Evolutionary conservation across 2,113 vertebrate species (phyloP), one percentile per base, ranked within the genome.

Genomic region (Dolichallabes microphthalmus): DNA sequence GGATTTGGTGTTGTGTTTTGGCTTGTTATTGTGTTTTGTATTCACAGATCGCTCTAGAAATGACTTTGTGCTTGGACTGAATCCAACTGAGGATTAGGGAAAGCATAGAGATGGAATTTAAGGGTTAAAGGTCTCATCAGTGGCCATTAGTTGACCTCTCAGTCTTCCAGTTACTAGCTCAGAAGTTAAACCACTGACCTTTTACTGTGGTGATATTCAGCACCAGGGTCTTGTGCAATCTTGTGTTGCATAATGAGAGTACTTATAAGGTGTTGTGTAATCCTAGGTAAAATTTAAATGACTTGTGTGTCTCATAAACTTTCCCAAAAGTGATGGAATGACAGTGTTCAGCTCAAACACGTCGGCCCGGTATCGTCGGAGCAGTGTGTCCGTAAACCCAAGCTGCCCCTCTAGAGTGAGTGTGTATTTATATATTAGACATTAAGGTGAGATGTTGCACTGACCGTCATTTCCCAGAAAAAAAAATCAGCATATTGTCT

Each of bases 301-400:
- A 73, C n/a, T 82, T 55, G 4, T 55, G 14, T 84, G 15, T 68
- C 20, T 52, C 64, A 12, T 87, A 63, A 68, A 68, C 76, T 84
- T 71, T 80, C 45, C 50, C 17, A 82, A 60, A 87, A 95, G 95
- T 66, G 94, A 95, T 6, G 93, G 92, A 76, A 93, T 92, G 91
- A 90, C 90, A 0, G 90, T 94, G 57, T 94, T 94, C 91, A 91
- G 91, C 83, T 88, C 94, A 0, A 85, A 89, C 20, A 90, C 86
- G 8, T 93, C 92, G 0, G 91, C 92, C 20, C 93, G 94, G 1
- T 94, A 94, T 89, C 83, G 95, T 71, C 93, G 95, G 87, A 95
- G 94, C 93, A 95, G 94, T 7, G 92, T 95, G 82, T 96, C 95
- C 50, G 92, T 96, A 85, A 95, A 95, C 88, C 94, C 94, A 71